Evolutionary conservation across 1,140 invertebrate species (phyloP).

Genomic region (Dinoponera quadriceps): DNA sequence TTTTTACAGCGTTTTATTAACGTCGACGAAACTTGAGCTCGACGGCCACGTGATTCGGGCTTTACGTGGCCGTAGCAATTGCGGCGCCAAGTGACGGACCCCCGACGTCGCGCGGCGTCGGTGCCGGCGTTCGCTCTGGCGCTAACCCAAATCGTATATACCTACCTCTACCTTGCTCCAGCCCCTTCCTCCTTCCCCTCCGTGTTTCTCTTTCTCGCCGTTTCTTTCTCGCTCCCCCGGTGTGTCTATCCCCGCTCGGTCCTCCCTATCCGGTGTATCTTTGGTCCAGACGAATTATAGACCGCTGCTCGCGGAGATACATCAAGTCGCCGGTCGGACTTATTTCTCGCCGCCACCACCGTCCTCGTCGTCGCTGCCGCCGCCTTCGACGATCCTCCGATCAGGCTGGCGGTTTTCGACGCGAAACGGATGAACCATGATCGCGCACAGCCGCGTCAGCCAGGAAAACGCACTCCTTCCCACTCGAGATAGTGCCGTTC

Average conservation of each 20-base stretch:
- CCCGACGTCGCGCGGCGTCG: conserved; percentile 63
- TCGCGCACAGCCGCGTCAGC: background rate
- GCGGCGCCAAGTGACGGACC: conserved; percentile 76
- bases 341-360: conserved; percentile 20
- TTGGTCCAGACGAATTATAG: conserved; percentile 59
- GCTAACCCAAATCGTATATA: conserved; percentile 76
- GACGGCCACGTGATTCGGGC: conserved; percentile 56
- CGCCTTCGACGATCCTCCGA: background rate
- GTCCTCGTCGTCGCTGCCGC: no score
- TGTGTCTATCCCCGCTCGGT: conserved; percentile 13
- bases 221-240: conserved; percentile 15
- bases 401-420: background rate
- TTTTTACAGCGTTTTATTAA: no score
- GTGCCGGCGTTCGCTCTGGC: conserved; percentile 67
- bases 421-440: conserved; percentile 19
- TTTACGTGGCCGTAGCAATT: conserved; percentile 70
- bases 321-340: conserved; percentile 32
- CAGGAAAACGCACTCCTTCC: background rate
- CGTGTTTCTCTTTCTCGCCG: conserved; percentile 11
- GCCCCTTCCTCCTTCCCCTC: conserved; percentile 15
- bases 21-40: no score
- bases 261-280: conserved; percentile 33
- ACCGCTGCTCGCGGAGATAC: conserved; percentile 45
- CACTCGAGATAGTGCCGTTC: background rate
- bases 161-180: conserved; percentile 57